Evolutionary conservation across 2,888 invertebrate genomes (phyloP).

Genomic region (Idaea dimidiata): DNA sequence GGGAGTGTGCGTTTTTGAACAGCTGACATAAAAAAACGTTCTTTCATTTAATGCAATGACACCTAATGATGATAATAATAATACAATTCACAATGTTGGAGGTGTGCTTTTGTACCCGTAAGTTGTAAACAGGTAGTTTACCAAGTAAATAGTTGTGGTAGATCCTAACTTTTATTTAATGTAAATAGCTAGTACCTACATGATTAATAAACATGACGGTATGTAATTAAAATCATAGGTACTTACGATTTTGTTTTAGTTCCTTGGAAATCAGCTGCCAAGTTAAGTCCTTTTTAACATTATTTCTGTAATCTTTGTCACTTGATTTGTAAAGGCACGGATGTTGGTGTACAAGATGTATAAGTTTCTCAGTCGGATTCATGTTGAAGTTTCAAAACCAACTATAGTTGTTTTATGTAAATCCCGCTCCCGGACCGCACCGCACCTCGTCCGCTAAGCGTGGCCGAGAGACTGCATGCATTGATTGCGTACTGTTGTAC

Average conservation of each 20-base stretch:
- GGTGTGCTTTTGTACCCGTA: no score
- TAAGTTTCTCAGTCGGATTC: conserved; percentile 1
- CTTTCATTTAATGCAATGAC: no score
- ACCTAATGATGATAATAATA: no score
- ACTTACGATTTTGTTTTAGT: neutral
- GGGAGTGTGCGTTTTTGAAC: neutral
- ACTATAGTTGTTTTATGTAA: neutral
- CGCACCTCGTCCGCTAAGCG: neutral
- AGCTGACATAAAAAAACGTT: no score
- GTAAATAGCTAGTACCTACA: neutral
- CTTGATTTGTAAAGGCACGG: neutral
- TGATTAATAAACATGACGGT: no score
- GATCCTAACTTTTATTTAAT: neutral
- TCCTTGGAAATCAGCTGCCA: conserved; percentile 6
- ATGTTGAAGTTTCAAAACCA: neutral
- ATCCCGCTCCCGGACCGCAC: neutral
- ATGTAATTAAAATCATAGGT: no score
- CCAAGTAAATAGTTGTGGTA: neutral
- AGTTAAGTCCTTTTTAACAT: neutral
- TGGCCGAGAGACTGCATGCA: neutral
- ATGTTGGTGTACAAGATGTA: neutral
- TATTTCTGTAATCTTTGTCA: neutral
- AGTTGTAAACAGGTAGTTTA: neutral
- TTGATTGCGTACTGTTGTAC: conserved; percentile 2
- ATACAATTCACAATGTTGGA: no score